Evolutionary conservation across 2,797 vertebrate genomes (phyloP), one percentile per base, ranked within the genome.

Genomic region (Crenuchus spilurus): DNA sequence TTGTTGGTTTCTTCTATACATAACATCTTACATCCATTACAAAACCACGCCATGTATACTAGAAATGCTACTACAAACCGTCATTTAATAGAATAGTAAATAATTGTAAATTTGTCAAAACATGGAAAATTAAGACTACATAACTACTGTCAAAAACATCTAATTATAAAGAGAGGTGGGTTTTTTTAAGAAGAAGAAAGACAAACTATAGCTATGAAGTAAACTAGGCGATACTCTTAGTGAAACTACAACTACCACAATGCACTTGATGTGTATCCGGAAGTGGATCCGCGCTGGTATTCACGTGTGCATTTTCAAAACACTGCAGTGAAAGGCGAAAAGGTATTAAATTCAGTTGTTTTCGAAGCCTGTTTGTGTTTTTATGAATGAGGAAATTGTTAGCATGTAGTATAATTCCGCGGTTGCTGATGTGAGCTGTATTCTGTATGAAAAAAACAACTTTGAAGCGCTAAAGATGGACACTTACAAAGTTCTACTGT

Each of bases 231-330:
- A 35, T 3, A 35, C 3, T 35, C 33, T 42, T 42, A 8, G n/a
- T n/a, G n/a, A 60, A 74, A 84, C 81, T 75, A 31, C 82, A 72
- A 57, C 16, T 77, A 54, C 84, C 82, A 85, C 1, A 72, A 83
- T 80, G 66, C 83, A 60, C 18, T 16, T 16, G 14, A 46, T 16
- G 33, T n/a, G 22, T 13, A 77, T 33, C 46, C 60, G 82, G 84
- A 85, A 82, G 65, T 51, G 42, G 2, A 55, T 5, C 1, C 1
- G 22, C n/a, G 41, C 44, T 30, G 16, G 48, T 13, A 16, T 24
- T 14, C 16, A n/a, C 52, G 28, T 44, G 58, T 55, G 70, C 31
- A 14, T n/a, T 31, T 61, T 67, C 48, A 70, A 66, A 75, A 62
- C 4, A 46, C 22, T 61, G 52, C 44, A 6, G 28, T 6, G 42